Evolutionary conservation across 2,113 vertebrate species (phyloP), one percentile per base, ranked within the genome.

Genomic region (Ophthalmolycus amberensis): DNA sequence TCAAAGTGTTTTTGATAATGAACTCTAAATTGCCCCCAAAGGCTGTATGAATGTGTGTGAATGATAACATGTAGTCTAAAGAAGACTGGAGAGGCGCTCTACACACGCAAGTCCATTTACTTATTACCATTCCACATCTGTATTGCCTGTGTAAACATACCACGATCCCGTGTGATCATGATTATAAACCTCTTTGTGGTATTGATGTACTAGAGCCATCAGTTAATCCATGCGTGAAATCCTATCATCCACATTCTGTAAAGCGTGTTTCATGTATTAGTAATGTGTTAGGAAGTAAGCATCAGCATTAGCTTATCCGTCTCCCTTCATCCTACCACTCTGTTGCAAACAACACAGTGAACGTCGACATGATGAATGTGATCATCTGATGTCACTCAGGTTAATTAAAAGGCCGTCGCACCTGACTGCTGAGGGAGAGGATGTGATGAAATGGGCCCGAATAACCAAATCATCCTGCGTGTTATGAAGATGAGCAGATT

Each of bases 371-470:
- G 92, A 93, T 93, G 58, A 93, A 93, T 94, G 91, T 89, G 91
- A 90, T 93, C 88, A 87, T 91, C 88, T 71, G 69, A 78, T 87
- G 89, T 92, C 88, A 90, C 81, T 86, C 83, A 75, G 91, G 91
- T 95, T 94, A 93, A 95, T 95, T 94, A 94, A 93, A 94, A 92
- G 78, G 63, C 86, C 79, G 81, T 87, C 75, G 44, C 82, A 89
- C 76, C 88, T 88, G 84, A 86, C 87, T 86, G 83, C 83, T 93
- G 92, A 94, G 92, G 83, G 88, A 91, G 89, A 72, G 72, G 62
- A 79, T 85, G 68, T 59, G 76, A 85, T 82, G 66, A 88, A 92
- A 85, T 77, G 75, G 63, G 75, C 68, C 75, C 60, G 60, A 78
- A 76, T 71, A 73, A 90, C 78, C 62, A 64, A 82, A 82, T 90